phyloP scores from a whole-genome alignment of 2,113 vertebrate genomes.

The Oceanodroma tethys region DNA sequence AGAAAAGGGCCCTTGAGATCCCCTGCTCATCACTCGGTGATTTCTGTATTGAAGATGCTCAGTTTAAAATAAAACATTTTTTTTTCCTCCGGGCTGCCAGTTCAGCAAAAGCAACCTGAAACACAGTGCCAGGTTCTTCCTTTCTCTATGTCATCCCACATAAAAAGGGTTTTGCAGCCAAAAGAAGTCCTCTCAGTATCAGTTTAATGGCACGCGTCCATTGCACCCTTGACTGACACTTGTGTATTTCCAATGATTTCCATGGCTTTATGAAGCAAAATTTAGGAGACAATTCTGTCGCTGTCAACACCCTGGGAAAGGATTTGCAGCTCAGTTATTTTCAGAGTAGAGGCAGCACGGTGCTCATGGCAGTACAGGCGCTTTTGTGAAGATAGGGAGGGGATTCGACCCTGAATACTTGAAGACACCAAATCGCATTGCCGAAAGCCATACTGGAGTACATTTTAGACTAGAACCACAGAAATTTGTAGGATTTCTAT shows the following conservation, averaged over 20 bases:
- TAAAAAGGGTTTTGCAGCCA: not conserved
- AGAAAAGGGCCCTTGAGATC: not conserved
- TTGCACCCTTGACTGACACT: not conserved
- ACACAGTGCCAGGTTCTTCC: not conserved
- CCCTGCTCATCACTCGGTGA: not conserved
- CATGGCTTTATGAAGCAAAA: not conserved
- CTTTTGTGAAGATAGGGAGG: not conserved
- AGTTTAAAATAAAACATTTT: not conserved
- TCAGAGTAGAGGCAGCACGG: not conserved
- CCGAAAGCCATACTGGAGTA: not conserved
- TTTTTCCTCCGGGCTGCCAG: not conserved
- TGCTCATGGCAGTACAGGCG: not conserved
- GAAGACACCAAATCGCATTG: not conserved
- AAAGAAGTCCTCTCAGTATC: not conserved
- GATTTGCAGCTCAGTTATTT: not conserved
- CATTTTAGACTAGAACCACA: not conserved
- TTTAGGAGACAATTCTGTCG: not conserved
- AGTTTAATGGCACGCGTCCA: not conserved
- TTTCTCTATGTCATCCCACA: not conserved
- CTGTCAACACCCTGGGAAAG: not conserved
- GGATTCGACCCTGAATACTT: not conserved
- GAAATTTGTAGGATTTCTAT: not conserved
- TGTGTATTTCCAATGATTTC: not conserved
- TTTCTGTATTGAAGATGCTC: not conserved
- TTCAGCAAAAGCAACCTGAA: not conserved